phyloP scores from a whole-genome alignment of 2,113 vertebrate species.

The Coracopsis vasa region DNA sequence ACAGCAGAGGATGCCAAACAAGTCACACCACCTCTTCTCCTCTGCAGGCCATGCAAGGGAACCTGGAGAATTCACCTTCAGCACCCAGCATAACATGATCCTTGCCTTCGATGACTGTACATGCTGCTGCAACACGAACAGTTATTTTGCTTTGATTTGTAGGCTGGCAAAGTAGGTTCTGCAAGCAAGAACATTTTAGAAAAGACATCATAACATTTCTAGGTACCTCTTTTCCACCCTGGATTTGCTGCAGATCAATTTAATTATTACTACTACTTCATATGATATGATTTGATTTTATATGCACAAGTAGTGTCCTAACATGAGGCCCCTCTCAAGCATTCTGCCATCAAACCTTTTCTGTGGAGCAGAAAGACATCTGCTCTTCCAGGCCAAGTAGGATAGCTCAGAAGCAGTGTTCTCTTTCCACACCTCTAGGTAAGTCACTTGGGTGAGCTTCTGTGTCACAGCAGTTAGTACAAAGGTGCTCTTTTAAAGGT shows the following conservation, averaged over 20 bases:
- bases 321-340: background rate
- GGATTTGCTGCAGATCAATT: background rate
- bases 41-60: background rate
- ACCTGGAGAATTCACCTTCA: background rate
- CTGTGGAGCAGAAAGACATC: background rate
- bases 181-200: background rate
- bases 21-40: background rate
- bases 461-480: accelerated
- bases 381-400: background rate
- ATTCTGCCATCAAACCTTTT: background rate
- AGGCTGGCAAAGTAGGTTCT: background rate
- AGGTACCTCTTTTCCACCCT: background rate
- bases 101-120: background rate
- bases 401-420: background rate
- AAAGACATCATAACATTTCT: background rate
- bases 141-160: background rate
- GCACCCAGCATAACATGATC: background rate
- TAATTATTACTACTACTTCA: background rate
- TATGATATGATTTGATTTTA: background rate
- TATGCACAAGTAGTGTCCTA: background rate
- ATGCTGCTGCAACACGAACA: accelerated
- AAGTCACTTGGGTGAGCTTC: background rate
- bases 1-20: background rate
- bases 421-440: background rate
- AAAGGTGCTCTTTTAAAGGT: background rate